Base-by-base conservation (phyloP, 2,113 vertebrate genomes). In the Ochotona curzoniae region DNA sequence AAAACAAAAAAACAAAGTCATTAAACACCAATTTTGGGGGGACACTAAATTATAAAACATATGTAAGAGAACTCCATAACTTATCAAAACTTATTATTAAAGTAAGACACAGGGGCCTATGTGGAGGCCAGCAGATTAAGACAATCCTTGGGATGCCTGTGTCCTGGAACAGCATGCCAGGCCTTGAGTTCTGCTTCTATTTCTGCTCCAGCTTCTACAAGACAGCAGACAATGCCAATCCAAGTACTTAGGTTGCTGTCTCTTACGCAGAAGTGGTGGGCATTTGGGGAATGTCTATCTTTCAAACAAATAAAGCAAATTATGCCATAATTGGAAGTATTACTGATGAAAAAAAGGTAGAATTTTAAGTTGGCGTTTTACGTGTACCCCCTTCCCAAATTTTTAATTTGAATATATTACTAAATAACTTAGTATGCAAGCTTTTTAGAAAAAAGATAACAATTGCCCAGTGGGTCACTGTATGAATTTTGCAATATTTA, bases 371-470 rank as follows among this genome's bases (percentile, higher is more conserved):
- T 82, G 51, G 5, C 35, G 51, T 87, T 69, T 61, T n/a, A 80
- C 7, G 35, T 66, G 91, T n/a, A 73, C 21, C 38, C 38, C 38
- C 38, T 44, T 44, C 38, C 38, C 15, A 35, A 47, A 57, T 12
- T 60, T 35, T 78, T 30, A 69, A 78, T n/a, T 91, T 78, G 79
- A 95, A 49, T n/a, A 2, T 8, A 73, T 66, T 76, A 71, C 30
- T 82, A 92, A 93, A 73, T 17, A 70, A 75, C 32, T 73, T 69
- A 93, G 74, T 21, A 25, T 17, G 83, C 5, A 87, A 76, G 23
- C 2, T 87, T 57, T 76, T 89, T 28, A 83, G 51, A 81, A 75
- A 89, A n/a, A 89, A 76, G 23, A 21, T 25, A n/a, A 8, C 32
- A 26, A 71, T 35, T 38, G 67, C 4, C 1, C 10, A 44, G 38